A percentile compares a stretch with the other conserved stretches of the same genome.
These are phyloP conservation scores for Eubasilissa regina DNA, from an alignment of 1,140 invertebrate species.

Conservation along the genomic window DNA sequence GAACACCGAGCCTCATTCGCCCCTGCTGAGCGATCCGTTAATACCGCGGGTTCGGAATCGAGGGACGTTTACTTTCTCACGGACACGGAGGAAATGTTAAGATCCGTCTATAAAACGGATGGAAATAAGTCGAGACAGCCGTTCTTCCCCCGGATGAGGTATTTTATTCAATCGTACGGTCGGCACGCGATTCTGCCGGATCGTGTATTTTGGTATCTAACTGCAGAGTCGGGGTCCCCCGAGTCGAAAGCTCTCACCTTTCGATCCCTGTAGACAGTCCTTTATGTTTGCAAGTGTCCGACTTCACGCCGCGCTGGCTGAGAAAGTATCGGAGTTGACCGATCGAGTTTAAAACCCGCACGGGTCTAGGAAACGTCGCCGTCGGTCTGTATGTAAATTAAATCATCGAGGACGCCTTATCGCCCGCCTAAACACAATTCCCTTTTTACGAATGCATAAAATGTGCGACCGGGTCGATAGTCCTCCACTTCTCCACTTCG, in stretches of 20 bases:
- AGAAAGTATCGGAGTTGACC: slow-evolving; percentile 9
- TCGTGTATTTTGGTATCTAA: not conserved
- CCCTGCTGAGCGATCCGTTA: not conserved
- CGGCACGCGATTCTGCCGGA: not conserved
- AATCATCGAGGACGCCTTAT: slow-evolving; percentile 37
- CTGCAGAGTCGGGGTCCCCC: not conserved
- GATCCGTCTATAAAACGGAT: not conserved
- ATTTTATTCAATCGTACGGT: too few species aligned
- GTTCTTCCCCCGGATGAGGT: not conserved
- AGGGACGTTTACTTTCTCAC: not conserved
- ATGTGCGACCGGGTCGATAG: slow-evolving; percentile 27
- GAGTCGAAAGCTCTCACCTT: not conserved
- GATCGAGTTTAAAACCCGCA: slow-evolving; percentile 14
- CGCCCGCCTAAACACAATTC: slow-evolving; percentile 40
- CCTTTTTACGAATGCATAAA: slow-evolving; percentile 44
- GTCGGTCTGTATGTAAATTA: slow-evolving; percentile 31
- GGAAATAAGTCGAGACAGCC: not conserved
- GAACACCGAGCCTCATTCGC: not conserved
- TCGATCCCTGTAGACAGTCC: too few species aligned
- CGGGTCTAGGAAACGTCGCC: slow-evolving; percentile 8
- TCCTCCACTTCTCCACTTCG: not conserved
- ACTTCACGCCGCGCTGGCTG: not conserved
- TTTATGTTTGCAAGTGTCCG: not conserved
- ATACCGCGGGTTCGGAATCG: not conserved
- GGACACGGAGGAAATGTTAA: not conserved